Evolutionary conservation across 2,113 vertebrate genomes (phyloP).

Genomic region (Coreoperca whiteheadi): DNA sequence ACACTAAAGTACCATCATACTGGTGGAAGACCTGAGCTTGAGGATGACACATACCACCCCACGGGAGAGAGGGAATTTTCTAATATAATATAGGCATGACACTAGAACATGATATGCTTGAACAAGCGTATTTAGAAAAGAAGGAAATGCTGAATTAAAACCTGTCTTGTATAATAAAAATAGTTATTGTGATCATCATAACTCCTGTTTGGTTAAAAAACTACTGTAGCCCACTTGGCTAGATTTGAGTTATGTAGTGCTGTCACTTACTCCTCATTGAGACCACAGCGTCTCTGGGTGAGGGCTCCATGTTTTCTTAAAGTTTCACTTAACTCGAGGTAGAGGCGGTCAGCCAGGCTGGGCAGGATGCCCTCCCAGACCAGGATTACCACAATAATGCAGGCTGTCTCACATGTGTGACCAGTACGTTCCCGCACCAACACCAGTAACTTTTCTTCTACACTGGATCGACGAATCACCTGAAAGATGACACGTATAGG

Average conservation of each 20-base stretch:
- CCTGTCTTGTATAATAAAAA: not conserved
- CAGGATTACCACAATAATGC: slow-evolving; percentile 93
- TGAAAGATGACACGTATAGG: slow-evolving; percentile 64
- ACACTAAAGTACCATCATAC: too few relatives aligned
- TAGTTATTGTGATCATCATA: not conserved
- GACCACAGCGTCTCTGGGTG: slow-evolving; percentile 94
- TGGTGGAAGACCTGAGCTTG: too few relatives aligned
- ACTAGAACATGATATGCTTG: too few relatives aligned
- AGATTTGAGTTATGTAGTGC: not conserved
- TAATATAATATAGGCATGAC: too few relatives aligned
- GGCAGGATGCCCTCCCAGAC: slow-evolving; percentile 94
- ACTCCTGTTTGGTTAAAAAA: not conserved
- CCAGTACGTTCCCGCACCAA: slow-evolving; percentile 92
- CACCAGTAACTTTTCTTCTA: slow-evolving; percentile 94
- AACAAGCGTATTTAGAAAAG: not conserved
- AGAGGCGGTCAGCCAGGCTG: slow-evolving; percentile 90
- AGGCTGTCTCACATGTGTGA: slow-evolving; percentile 90
- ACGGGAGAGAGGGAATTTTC: too few relatives aligned
- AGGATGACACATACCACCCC: too few relatives aligned
- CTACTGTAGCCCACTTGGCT: not conserved
- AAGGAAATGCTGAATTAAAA: not conserved
- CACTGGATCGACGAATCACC: slow-evolving; percentile 91
- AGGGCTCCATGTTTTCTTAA: slow-evolving; percentile 90
- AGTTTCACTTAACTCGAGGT: slow-evolving; percentile 90
- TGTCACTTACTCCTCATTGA: slow-evolving; percentile 94